These are phyloP conservation scores for Eumerus sabulonum DNA, from an alignment of 2,888 invertebrate species.

Conservation along the genomic window DNA sequence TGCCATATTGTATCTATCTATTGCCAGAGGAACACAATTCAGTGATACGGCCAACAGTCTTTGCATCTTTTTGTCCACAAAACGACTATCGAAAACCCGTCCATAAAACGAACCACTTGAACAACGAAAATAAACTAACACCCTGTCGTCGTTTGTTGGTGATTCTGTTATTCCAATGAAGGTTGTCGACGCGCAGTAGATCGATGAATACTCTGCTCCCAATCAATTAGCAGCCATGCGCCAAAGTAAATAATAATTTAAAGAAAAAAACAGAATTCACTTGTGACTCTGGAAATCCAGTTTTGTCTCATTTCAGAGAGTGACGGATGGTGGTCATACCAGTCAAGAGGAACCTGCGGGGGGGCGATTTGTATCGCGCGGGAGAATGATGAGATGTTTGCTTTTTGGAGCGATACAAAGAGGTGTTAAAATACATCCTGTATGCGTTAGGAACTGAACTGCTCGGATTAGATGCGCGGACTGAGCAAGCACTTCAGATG, in stretches of 20 bases:
- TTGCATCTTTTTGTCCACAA: slow-evolving; percentile 26
- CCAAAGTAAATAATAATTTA: slow-evolving; percentile 46
- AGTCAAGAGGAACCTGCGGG: too few species aligned
- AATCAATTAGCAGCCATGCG: slow-evolving; percentile 55
- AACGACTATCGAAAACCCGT: not conserved
- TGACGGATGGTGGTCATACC: not conserved
- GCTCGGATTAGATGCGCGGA: too few species aligned
- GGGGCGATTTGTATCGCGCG: too few species aligned
- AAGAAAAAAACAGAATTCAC: slow-evolving; percentile 18
- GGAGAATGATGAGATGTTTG: too few species aligned
- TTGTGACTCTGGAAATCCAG: slow-evolving; percentile 40
- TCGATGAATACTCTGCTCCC: slow-evolving; percentile 8
- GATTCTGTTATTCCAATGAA: slow-evolving; percentile 21
- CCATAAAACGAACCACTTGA: not conserved
- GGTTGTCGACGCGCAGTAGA: slow-evolving; percentile 5
- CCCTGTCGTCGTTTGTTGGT: slow-evolving; percentile 5
- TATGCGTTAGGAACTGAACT: too few species aligned
- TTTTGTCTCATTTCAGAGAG: slow-evolving; percentile 35
- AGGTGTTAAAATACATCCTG: too few species aligned
- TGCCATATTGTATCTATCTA: slow-evolving; percentile 25
- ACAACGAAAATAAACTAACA: not conserved
- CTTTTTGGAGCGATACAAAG: too few species aligned
- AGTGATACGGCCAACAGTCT: slow-evolving; percentile 1
- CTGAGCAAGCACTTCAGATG: too few species aligned
- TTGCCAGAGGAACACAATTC: slow-evolving; percentile 6